These are phyloP conservation scores for Halcyon senegalensis DNA, from an alignment of 2,113 vertebrate genomes.

Conservation along the genomic window DNA sequence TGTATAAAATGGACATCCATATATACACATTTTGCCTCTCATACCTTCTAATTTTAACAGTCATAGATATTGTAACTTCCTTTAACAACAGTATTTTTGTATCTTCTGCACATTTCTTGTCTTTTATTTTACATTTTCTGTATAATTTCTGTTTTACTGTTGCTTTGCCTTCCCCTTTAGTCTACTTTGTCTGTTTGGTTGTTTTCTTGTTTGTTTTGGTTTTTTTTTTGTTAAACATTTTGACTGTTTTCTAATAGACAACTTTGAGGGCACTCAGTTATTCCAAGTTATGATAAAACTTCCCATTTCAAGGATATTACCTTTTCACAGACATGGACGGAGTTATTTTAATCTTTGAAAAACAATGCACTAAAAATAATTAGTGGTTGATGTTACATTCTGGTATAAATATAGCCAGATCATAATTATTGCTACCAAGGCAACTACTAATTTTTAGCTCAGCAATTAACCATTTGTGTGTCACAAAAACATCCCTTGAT, in stretches of 20 bases:
- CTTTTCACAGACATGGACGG: not conserved
- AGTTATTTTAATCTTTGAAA: conserved; percentile 3
- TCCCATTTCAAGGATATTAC: not conserved
- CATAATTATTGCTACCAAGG: conserved; percentile 17
- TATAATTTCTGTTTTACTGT: not conserved
- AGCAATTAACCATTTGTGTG: not conserved
- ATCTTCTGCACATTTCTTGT: not conserved
- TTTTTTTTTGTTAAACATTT: not conserved
- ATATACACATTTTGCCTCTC: not conserved
- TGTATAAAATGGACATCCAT: not conserved
- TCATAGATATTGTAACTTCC: not conserved
- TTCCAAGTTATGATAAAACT: not conserved
- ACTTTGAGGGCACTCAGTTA: not conserved
- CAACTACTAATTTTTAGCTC: conserved; percentile 7
- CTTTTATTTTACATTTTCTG: not conserved
- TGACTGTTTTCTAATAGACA: not conserved
- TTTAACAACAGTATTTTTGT: not conserved
- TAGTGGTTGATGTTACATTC: not conserved
- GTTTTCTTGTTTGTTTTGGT: not conserved
- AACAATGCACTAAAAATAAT: not conserved
- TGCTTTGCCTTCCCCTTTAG: not conserved
- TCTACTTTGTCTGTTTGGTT: not conserved
- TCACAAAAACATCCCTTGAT: not conserved
- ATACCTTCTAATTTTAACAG: not conserved
- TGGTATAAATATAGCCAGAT: not conserved